Conservation (phyloP, 2,888 invertebrate genomes). For the Brenthis daphne region DNA sequence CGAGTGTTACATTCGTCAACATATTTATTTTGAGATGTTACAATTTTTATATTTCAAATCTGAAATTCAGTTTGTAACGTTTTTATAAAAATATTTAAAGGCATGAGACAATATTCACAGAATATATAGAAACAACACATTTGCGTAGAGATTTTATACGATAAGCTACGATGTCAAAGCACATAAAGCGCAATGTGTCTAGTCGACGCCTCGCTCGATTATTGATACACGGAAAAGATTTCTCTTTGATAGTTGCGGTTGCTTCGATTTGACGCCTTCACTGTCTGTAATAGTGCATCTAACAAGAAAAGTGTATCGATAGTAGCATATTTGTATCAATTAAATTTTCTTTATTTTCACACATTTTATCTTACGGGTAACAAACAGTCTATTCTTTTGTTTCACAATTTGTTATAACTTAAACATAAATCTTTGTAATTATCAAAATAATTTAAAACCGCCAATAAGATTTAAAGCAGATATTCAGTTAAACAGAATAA, state of each 20-base stretch:
- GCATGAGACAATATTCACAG: no score
- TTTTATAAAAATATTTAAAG: no score
- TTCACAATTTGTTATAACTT: not conserved
- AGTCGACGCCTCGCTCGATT: conserved; percentile 66
- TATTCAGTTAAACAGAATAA: not conserved
- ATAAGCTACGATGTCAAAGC: conserved; percentile 36
- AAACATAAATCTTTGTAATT: not conserved
- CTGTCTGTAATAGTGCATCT: conserved; percentile 25
- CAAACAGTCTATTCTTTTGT: not conserved
- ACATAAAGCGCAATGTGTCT: conserved; percentile 64
- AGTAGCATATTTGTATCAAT: not conserved
- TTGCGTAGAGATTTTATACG: conserved; percentile 29
- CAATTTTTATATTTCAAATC: no score
- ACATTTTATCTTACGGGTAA: not conserved
- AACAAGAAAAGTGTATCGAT: conserved; percentile 10
- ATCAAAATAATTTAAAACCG: not conserved
- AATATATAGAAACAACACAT: conserved; percentile 8
- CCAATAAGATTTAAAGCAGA: not conserved
- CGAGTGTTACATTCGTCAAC: no score
- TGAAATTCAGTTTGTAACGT: no score
- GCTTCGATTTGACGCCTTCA: conserved; percentile 74
- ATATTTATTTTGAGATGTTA: no score
- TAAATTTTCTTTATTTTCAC: not conserved
- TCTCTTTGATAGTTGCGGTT: conserved; percentile 82
- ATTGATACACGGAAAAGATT: conserved; percentile 83